A percentile compares a stretch with the other conserved stretches of the same genome.
Conservation (phyloP, 2,888 invertebrate genomes). For the Eurois occulta region DNA sequence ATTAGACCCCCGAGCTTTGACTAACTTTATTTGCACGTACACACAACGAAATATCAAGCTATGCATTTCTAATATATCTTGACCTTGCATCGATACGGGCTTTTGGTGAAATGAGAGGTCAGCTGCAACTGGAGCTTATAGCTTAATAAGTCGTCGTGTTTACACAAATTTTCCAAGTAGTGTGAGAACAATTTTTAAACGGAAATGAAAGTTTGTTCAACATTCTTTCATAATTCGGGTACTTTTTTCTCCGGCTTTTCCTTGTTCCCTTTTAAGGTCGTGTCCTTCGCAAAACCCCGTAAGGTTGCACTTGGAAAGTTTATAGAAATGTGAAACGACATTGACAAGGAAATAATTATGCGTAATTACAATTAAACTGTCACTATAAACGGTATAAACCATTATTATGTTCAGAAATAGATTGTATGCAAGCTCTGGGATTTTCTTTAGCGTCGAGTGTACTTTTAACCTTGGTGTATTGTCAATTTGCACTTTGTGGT, state of each 20-base stretch:
- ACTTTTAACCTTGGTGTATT: conserved; percentile 28
- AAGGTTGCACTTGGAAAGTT: conserved; percentile 46
- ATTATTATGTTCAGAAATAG: conserved; percentile 34
- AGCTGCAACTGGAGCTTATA: background rate
- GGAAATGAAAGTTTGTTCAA: conserved; percentile 60
- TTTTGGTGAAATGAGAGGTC: background rate
- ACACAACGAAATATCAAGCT: background rate
- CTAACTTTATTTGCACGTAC: conserved; percentile 51
- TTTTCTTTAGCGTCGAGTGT: conserved; percentile 34
- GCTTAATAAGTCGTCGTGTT: background rate
- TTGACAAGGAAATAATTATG: conserved; percentile 49
- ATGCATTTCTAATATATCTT: conserved; percentile 10
- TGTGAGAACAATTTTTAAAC: conserved; percentile 31
- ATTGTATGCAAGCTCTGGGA: conserved; percentile 13
- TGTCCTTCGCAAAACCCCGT: conserved; percentile 49
- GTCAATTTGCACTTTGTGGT: conserved; percentile 46
- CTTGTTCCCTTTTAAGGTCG: conserved; percentile 26
- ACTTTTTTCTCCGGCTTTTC: conserved; percentile 56
- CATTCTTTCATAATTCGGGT: conserved; percentile 50
- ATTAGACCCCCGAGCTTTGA: conserved; percentile 42
- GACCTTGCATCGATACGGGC: background rate
- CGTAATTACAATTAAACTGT: conserved; percentile 33
- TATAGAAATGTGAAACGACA: conserved; percentile 50
- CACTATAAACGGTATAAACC: conserved; percentile 5
- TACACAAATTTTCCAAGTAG: conserved; percentile 40